Conservation (phyloP, 2,888 invertebrate genomes). For the Amorpha juglandis region DNA sequence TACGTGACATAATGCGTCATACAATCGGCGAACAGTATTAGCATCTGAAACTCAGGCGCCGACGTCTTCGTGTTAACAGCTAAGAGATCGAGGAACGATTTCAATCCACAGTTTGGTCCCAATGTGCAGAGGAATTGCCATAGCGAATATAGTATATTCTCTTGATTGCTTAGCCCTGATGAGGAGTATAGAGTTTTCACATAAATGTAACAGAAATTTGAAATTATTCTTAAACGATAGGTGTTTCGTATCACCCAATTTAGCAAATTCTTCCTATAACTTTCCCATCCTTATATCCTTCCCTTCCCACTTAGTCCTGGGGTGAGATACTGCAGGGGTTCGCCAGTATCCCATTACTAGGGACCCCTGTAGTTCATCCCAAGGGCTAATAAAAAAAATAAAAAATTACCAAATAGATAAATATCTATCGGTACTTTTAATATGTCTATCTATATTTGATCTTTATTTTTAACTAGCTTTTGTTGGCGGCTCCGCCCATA, state of each 20-base stretch:
- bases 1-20: slow-evolving; percentile 98
- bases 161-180: slow-evolving; percentile 96
- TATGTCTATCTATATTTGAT: no score
- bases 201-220: background rate
- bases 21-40: slow-evolving; percentile 96
- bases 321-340: no score
- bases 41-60: slow-evolving; percentile 95
- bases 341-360: no score
- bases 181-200: background rate
- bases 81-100: slow-evolving; percentile 93
- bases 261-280: no score
- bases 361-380: no score
- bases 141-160: slow-evolving; percentile 93
- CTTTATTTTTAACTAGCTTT: no score
- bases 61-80: slow-evolving; percentile 91
- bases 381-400: no score
- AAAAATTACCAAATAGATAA: no score
- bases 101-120: slow-evolving; percentile 94
- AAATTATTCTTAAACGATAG: background rate
- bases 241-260: background rate
- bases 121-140: slow-evolving; percentile 96
- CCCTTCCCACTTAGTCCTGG: no score
- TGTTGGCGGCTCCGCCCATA: no score
- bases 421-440: no score
- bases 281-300: no score